A percentile compares a stretch with the other conserved stretches of the same genome.
Conservation (phyloP, 2,888 invertebrate species). For the Alloscopus bannaensis region DNA sequence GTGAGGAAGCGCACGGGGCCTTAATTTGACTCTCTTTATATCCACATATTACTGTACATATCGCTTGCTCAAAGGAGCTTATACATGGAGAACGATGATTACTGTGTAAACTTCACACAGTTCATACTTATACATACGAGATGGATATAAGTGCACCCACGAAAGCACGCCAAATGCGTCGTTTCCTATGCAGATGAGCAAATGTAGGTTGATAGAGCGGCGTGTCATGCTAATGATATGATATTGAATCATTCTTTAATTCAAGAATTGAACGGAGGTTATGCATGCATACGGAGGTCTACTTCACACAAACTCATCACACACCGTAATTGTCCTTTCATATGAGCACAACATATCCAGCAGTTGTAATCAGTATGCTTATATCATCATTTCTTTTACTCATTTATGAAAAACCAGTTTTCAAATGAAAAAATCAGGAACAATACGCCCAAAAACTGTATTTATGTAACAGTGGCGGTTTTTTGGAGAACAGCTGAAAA, state of each 20-base stretch:
- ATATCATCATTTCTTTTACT: conserved; percentile 27
- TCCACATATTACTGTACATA: background rate
- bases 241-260: conserved; percentile 53
- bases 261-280: conserved; percentile 51
- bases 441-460: conserved; percentile 43
- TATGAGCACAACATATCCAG: conserved; percentile 6
- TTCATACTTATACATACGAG: no score
- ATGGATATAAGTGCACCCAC: background rate
- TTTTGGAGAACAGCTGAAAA: conserved; percentile 47
- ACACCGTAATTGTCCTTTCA: conserved; percentile 10
- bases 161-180: conserved; percentile 8
- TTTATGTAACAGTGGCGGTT: conserved; percentile 29
- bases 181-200: background rate
- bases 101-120: no score
- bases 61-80: no score
- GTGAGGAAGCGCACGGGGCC: background rate
- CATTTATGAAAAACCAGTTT: conserved; percentile 65
- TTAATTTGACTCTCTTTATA: background rate
- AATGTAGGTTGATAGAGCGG: background rate
- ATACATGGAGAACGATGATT: background rate
- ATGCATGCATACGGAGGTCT: conserved; percentile 19
- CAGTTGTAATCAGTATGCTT: conserved; percentile 25
- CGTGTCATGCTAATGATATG: conserved; percentile 30
- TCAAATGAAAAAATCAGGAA: conserved; percentile 53
- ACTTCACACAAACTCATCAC: conserved; percentile 3